phyloP scores from a whole-genome alignment of 2,888 invertebrate genomes.

The Yponomeuta evonymella region DNA sequence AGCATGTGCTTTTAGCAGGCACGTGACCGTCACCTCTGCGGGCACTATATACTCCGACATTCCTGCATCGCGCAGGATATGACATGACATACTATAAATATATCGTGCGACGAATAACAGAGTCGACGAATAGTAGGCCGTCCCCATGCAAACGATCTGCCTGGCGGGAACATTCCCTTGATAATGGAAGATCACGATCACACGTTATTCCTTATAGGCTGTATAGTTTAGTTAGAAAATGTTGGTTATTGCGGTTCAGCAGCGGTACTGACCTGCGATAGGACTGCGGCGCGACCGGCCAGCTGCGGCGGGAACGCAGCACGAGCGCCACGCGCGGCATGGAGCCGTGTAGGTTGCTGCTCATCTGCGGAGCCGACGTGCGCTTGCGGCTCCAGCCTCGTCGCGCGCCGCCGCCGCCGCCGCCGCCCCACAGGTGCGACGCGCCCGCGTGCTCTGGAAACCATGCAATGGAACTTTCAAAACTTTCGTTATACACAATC shows the following conservation, averaged over 20 bases:
- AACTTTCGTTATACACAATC: too few species aligned
- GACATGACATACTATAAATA: too few species aligned
- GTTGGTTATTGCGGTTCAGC: not conserved
- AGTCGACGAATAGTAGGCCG: too few species aligned
- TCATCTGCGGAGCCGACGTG: constrained; percentile 84
- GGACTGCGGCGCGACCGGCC: constrained; percentile 85
- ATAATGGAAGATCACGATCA: not conserved
- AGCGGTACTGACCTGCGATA: constrained; percentile 77
- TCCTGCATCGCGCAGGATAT: too few species aligned
- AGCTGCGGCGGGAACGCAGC: constrained; percentile 81
- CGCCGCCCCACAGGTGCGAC: constrained; percentile 79
- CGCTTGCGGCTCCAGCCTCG: constrained; percentile 78
- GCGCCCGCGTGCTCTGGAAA: constrained; percentile 33
- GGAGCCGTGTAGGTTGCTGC: constrained; percentile 68
- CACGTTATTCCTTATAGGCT: not conserved
- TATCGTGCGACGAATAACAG: too few species aligned
- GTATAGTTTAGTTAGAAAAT: too few species aligned
- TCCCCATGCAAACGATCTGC: too few species aligned
- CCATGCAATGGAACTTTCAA: not conserved
- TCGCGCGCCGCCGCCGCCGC: constrained; percentile 43
- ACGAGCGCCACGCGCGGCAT: constrained; percentile 77
- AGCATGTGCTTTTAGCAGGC: too few species aligned
- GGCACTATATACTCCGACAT: too few species aligned
- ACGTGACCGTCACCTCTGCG: too few species aligned
- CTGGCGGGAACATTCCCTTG: too few species aligned